Base-by-base conservation (phyloP, 1,140 invertebrate genomes). In the Alviniconcha marisindica region DNA sequence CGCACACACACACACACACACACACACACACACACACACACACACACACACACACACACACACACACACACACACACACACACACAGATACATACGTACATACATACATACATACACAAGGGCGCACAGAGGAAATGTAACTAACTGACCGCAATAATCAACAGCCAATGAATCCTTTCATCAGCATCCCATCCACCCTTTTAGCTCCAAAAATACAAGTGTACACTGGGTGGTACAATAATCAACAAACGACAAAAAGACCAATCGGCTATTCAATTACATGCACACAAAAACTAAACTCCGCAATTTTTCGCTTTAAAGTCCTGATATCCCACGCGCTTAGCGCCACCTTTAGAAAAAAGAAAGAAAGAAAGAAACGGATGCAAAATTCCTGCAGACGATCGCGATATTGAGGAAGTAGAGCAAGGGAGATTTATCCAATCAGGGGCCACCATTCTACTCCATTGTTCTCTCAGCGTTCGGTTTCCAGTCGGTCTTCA, bases 31-130 rank as follows among this genome's bases (percentile, higher is more conserved):
- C 48, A 51, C 48, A 51, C 48, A 51, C 48, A 51, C 48, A 51
- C 48, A 51, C 48, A 51, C 48, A 51, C 56, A 24, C 63, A 21
- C 28, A 33, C 24, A 4, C 63, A 66, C 63, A 21, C n/a, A 66
- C 63, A 66, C 63, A 66, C 63, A 66, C 63, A 66, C 63, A 66
- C 63, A 66, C 63, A 66, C 63, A 66, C 63, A 66, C 63, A 66
- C 63, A 66, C 63, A 66, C 63, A 36, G 0, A 66, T 33, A 66
- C 5, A 33, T 33, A 66, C 63, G 36, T 33, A 4, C 60, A 66
- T 31, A 33, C 60, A 66, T 31, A 33, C 60, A 66, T 31, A 31
- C 60, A 66, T 31, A 33, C 60, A 33, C 18, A 66, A n/a, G 36
- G 2, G 18, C 60, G 36, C 48, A 12, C 56, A 60, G 7, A 14